These are phyloP conservation scores for Agrotis clavis DNA, from an alignment of 2,888 invertebrate genomes.

Conservation along the genomic window DNA sequence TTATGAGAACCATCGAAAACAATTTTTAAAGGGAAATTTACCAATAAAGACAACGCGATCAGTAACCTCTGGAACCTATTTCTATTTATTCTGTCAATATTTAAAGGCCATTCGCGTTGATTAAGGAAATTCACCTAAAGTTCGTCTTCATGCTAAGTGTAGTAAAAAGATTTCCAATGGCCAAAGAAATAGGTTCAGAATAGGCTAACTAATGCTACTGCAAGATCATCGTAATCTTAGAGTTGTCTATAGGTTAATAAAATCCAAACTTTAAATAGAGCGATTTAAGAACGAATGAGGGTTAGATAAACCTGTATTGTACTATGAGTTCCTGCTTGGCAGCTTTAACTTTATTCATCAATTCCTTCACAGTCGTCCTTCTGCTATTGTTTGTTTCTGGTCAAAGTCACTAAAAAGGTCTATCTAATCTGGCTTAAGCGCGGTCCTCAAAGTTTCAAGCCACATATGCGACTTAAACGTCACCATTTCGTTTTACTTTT, in stretches of 20 bases:
- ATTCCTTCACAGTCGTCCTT: slow-evolving; percentile 20
- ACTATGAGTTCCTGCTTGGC: not conserved
- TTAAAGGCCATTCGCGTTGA: no score
- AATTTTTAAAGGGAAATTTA: not conserved
- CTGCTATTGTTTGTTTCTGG: slow-evolving; percentile 1
- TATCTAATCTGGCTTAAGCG: slow-evolving; percentile 49
- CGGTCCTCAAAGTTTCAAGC: slow-evolving; percentile 44
- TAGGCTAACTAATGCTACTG: no score
- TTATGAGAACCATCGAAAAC: not conserved
- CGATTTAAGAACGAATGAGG: no score
- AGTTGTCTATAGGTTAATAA: not conserved
- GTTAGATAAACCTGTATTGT: not conserved
- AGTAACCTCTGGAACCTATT: not conserved
- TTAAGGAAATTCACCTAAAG: no score
- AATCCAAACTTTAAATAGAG: slow-evolving; percentile 2
- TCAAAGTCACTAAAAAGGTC: slow-evolving; percentile 39
- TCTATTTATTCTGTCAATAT: no score
- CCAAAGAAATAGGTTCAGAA: not conserved
- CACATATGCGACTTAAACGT: slow-evolving; percentile 46
- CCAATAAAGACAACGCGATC: not conserved
- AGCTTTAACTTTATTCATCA: slow-evolving; percentile 4
- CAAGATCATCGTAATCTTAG: not conserved
- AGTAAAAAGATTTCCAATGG: not conserved
- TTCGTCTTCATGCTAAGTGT: no score
- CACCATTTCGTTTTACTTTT: slow-evolving; percentile 26